Evolutionary conservation across 64 coral and sea anemone species (phyloP).

Genomic region (Montipora efflorescens): DNA sequence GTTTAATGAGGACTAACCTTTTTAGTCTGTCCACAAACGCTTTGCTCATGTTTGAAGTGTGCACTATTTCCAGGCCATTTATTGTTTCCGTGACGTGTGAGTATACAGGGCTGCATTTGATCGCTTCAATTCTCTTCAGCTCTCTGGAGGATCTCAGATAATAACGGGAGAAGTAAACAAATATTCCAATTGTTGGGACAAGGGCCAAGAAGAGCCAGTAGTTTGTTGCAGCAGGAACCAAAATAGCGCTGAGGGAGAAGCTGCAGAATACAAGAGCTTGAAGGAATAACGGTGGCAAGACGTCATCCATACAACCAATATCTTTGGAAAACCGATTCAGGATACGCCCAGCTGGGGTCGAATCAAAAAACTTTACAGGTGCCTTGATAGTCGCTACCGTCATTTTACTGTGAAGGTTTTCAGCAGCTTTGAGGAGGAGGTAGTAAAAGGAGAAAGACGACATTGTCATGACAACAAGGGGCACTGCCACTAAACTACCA

Average conservation of each 20-base stretch:
- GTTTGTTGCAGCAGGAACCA: conserved; percentile 63
- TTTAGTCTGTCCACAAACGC: conserved; percentile 39
- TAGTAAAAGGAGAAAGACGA: not conserved
- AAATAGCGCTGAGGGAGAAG: conserved; percentile 19
- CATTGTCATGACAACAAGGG: conserved; percentile 30
- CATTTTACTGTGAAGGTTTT: too few relatives aligned
- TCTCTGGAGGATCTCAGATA: conserved; percentile 69
- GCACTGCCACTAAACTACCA: not conserved
- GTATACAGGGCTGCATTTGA: too few relatives aligned
- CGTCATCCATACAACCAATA: conserved; percentile 68
- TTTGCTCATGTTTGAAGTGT: not conserved
- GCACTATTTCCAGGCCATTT: too few relatives aligned
- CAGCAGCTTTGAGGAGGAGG: too few relatives aligned
- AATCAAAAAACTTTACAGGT: too few relatives aligned
- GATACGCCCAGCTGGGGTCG: too few relatives aligned
- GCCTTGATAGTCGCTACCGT: too few relatives aligned
- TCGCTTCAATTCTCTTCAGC: conserved; percentile 56
- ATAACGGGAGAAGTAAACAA: conserved; percentile 52
- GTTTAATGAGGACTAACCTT: conserved; percentile 23
- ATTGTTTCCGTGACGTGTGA: too few relatives aligned
- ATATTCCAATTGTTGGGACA: conserved; percentile 29
- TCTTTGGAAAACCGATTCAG: conserved; percentile 58
- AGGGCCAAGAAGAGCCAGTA: not conserved
- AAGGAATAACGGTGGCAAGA: conserved; percentile 49
- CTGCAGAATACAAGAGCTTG: conserved; percentile 26